Evolutionary conservation across 2,888 invertebrate species (phyloP).

Genomic region (Calephelis perditalis): DNA sequence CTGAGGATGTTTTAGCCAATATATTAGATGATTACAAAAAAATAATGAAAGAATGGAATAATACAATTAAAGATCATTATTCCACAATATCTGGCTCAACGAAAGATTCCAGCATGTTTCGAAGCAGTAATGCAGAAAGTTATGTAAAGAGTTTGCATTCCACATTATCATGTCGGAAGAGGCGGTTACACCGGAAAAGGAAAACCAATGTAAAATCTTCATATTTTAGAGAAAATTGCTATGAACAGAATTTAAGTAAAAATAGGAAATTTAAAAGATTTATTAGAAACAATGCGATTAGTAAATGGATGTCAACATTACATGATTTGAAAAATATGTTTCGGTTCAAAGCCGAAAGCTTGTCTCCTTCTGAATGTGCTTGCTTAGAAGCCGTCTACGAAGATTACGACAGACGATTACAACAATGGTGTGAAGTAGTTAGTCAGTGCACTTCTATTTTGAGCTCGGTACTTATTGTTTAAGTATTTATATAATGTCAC

Average conservation of each 20-base stretch:
- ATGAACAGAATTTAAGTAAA: slow-evolving; percentile 32
- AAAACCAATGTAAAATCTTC: slow-evolving; percentile 52
- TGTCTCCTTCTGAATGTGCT: slow-evolving; percentile 53
- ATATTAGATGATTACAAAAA: slow-evolving; percentile 67
- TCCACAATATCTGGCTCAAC: slow-evolving; percentile 49
- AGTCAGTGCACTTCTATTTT: slow-evolving; percentile 59
- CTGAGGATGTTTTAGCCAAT: slow-evolving; percentile 47
- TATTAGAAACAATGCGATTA: slow-evolving; percentile 46
- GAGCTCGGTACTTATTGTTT: slow-evolving; percentile 45
- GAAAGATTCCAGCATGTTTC: slow-evolving; percentile 43
- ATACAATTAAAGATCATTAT: slow-evolving; percentile 60
- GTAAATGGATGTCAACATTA: slow-evolving; percentile 52
- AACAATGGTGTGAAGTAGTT: slow-evolving; percentile 70
- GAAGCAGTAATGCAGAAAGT: slow-evolving; percentile 51
- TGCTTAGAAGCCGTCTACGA: slow-evolving; percentile 65
- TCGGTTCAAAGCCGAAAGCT: slow-evolving; percentile 47
- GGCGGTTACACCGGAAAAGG: slow-evolving; percentile 42
- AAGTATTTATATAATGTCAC: too few relatives aligned
- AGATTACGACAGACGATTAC: slow-evolving; percentile 65
- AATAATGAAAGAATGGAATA: slow-evolving; percentile 73
- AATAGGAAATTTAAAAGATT: slow-evolving; percentile 51
- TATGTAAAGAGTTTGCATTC: slow-evolving; percentile 59
- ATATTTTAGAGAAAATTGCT: slow-evolving; percentile 42
- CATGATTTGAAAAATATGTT: slow-evolving; percentile 57
- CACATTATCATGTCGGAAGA: slow-evolving; percentile 53